Conservation (phyloP, 2,888 invertebrate genomes). For the Oscheius myriophilus region DNA sequence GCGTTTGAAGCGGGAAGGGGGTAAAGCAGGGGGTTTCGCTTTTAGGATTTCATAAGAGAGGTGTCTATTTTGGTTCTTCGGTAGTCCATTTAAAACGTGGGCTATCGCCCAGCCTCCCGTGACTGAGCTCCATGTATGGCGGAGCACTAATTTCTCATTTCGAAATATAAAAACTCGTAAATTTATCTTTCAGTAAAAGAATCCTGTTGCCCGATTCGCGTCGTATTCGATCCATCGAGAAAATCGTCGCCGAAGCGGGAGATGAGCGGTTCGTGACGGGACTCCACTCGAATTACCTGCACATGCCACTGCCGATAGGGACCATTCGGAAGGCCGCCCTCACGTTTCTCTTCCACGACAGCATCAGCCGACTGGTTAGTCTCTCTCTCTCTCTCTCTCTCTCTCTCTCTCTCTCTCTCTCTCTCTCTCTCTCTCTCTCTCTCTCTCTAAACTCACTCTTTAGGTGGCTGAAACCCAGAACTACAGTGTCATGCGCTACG, state of each 20-base stretch:
- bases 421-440: neutral
- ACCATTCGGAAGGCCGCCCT: slow-evolving; percentile 36
- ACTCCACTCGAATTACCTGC: slow-evolving; percentile 52
- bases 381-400: too few species aligned
- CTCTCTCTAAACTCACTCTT: neutral
- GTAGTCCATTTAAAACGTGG: too few species aligned
- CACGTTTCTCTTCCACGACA: slow-evolving; percentile 46
- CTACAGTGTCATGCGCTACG: slow-evolving; percentile 46
- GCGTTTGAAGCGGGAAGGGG: too few species aligned
- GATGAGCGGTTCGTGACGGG: slow-evolving; percentile 52
- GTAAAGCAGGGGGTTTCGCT: too few species aligned
- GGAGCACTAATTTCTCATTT: too few species aligned
- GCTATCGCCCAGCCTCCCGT: too few species aligned
- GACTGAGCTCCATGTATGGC: too few species aligned
- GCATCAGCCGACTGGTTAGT: slow-evolving; percentile 27
- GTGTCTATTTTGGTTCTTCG: too few species aligned
- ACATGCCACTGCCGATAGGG: slow-evolving; percentile 41
- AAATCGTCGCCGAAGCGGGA: slow-evolving; percentile 38
- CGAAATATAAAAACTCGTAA: neutral
- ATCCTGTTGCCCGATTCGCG: slow-evolving; percentile 29
- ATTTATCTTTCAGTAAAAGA: slow-evolving; percentile 34
- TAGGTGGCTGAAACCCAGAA: slow-evolving; percentile 44
- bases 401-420: too few species aligned
- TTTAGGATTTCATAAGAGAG: too few species aligned
- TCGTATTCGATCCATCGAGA: slow-evolving; percentile 36